Evolutionary conservation across 2,113 vertebrate species (phyloP), one percentile per base, ranked within the genome.

Genomic region (Egretta garzetta): DNA sequence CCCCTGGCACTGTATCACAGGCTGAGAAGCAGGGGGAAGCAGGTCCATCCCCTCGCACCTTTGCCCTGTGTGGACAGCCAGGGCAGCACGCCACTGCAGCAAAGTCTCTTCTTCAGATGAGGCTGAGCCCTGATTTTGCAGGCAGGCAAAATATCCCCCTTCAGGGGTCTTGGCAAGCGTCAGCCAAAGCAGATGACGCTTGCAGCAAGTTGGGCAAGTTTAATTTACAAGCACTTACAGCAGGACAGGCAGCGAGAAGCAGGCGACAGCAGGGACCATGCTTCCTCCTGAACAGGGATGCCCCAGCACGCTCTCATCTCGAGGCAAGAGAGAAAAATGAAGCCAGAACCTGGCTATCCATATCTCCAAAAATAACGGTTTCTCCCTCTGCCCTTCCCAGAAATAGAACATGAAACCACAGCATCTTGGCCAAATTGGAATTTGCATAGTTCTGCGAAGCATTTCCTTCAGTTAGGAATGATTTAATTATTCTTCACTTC

Each of bases 391-490:
- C 63, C 67, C 75, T 97, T 96, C 93, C 92, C 96, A 96, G 96
- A 97, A 96, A 96, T 96, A 97, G 95, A 95, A 96, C 18, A 45
- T 80, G 95, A 94, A 95, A 93, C 88, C 90, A 50, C 85, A 96
- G 96, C 81, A 90, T 92, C 95, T 95, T 73, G 87, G 93, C 90
- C 95, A 97, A 95, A 96, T 92, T 94, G 93, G 92, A 97, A 97
- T 96, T 93, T 96, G 90, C 88, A 96, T 97, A 92, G 95, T 95
- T 97, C 96, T 97, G 97, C 82, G 17, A 92, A 97, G 90, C 97
- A 97, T 97, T 97, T 97, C 96, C 97, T 96, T 96, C 96, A 95
- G 93, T 96, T 97, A 97, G 97, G 92, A 97, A 94, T 97, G 96
- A 97, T 96, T 95, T 95, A 95, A 97, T 97, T 96, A 97, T 88